Percentiles rank a stretch among this genome's conserved stretches.
Evolutionary conservation across 2,113 vertebrate genomes (phyloP).

Genomic region (Chaetops frenatus): DNA sequence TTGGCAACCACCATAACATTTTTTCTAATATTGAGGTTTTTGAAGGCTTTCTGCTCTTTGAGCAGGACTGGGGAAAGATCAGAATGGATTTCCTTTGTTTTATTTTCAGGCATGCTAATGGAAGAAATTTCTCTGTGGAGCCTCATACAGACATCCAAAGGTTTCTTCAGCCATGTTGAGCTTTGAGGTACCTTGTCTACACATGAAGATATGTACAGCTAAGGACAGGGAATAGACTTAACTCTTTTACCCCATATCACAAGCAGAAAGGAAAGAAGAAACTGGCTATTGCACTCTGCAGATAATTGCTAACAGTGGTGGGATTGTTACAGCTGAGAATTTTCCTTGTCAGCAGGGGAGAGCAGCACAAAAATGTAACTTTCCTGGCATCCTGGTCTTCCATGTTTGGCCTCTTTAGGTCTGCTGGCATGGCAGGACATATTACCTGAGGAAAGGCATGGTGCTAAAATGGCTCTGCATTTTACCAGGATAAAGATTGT

Average conservation of each 20-base stretch:
- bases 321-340: accelerated
- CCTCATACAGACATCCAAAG: not conserved
- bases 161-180: not conserved
- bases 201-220: not conserved
- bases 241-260: not conserved
- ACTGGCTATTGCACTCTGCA: not conserved
- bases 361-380: not conserved
- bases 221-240: not conserved
- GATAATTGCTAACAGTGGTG: not conserved
- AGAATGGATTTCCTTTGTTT: constrained; percentile 40
- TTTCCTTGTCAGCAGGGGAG: not conserved
- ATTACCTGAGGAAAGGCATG: not conserved
- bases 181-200: not conserved
- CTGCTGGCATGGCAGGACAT: accelerated
- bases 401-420: not conserved
- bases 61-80: not conserved
- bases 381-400: not conserved
- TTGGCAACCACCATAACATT: constrained; percentile 9
- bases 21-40: constrained; percentile 1
- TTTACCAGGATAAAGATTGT: not conserved
- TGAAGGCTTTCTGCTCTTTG: constrained; percentile 18
- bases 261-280: not conserved
- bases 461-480: not conserved
- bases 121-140: not conserved
- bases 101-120: not conserved